These are phyloP conservation scores for Lamprotornis superbus DNA, from an alignment of 2,113 vertebrate species.

Conservation along the genomic window DNA sequence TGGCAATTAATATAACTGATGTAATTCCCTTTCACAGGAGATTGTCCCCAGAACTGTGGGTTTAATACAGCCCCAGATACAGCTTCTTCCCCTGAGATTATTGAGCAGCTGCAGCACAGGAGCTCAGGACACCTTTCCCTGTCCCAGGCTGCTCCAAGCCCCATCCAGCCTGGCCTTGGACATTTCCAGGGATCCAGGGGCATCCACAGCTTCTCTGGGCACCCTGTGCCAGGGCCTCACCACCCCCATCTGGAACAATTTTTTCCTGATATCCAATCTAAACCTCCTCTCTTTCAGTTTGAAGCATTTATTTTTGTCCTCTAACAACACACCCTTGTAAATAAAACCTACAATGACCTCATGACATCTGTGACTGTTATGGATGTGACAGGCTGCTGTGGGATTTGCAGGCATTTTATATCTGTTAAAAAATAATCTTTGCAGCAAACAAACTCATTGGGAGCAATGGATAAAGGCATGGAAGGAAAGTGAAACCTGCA, in stretches of 20 bases:
- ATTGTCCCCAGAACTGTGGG: neutral
- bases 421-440: neutral
- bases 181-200: neutral
- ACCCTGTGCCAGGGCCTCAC: neutral
- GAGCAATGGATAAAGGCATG: neutral
- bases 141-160: rapidly evolving
- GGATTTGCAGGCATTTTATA: neutral
- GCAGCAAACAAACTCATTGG: neutral
- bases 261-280: rapidly evolving
- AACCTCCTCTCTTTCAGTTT: neutral
- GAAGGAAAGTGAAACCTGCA: neutral
- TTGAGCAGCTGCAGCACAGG: neutral
- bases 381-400: neutral
- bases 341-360: neutral
- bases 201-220: neutral
- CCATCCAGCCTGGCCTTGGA: rapidly evolving
- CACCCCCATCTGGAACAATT: neutral
- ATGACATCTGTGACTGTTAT: neutral
- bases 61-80: neutral
- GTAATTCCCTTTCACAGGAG: neutral
- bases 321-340: neutral
- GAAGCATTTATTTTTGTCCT: neutral
- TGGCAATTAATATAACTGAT: neutral
- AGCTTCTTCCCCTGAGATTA: neutral
- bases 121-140: neutral